Evolutionary conservation across 2,797 vertebrate species (phyloP).

Genomic region (Euphonia xanthogaster): DNA sequence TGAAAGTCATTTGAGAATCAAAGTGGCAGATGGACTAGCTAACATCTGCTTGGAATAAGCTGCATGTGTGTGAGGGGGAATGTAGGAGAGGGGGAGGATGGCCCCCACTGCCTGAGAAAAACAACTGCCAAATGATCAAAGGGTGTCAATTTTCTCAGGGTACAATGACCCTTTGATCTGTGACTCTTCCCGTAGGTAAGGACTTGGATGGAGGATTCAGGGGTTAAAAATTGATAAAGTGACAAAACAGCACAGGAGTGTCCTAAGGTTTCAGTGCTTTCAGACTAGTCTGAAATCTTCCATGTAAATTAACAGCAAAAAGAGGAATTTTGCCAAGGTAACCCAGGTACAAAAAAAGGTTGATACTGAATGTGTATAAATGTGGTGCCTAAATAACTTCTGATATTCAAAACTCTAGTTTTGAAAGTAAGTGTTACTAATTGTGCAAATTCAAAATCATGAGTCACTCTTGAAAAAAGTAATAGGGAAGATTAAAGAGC

Average conservation of each 20-base stretch:
- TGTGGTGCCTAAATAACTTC: not conserved
- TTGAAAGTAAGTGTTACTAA: constrained; percentile 5
- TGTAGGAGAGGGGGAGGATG: not conserved
- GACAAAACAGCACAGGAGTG: not conserved
- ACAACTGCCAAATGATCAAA: constrained; percentile 25
- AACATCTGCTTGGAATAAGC: constrained; percentile 30
- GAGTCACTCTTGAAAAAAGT: not conserved
- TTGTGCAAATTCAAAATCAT: not conserved
- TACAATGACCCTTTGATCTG: constrained; percentile 40
- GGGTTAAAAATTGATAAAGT: not conserved
- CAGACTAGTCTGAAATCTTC: not conserved
- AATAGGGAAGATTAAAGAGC: not conserved
- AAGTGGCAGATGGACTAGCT: constrained; percentile 16
- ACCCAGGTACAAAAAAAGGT: not conserved
- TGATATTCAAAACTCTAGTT: not conserved
- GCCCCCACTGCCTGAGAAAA: not conserved
- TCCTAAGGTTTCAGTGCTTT: not conserved
- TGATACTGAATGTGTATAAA: not conserved
- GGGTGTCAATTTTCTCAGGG: not conserved
- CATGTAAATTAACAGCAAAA: constrained; percentile 15
- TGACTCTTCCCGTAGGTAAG: constrained; percentile 11
- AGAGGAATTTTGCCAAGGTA: not conserved
- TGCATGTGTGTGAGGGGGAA: not conserved
- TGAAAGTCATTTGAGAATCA: constrained; percentile 9
- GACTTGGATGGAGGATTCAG: not conserved